Evolutionary conservation across 53 echinoderm and acorn worm genomes (phyloP).

Genomic region (Hippasteria phrygiana): DNA sequence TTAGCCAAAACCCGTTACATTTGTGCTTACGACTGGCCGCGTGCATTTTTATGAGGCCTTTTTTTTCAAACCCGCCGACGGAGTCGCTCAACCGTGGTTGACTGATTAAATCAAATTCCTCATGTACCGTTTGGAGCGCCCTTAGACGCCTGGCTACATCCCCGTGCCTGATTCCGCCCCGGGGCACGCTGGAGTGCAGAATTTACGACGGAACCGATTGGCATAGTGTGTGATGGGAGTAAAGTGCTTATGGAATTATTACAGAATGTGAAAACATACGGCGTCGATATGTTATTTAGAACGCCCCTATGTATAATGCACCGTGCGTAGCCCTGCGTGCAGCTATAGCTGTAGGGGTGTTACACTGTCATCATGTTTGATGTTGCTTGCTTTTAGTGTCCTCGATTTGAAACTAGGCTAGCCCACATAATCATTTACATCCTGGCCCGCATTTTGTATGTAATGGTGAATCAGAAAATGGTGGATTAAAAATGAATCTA

Average conservation of each 20-base stretch:
- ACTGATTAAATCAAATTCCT: neutral
- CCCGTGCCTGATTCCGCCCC: neutral
- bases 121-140: neutral
- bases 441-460: no score
- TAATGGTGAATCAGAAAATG: no score
- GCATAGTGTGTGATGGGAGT: neutral
- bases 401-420: no score
- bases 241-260: neutral
- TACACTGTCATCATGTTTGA: no score
- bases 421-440: no score
- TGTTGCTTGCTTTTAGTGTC: no score
- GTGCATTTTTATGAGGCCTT: neutral
- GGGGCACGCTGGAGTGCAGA: neutral
- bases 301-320: no score
- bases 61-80: neutral
- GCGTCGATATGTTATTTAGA: no score
- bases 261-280: neutral
- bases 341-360: no score
- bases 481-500: no score
- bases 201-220: slow-evolving; percentile 12
- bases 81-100: neutral
- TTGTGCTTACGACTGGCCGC: neutral
- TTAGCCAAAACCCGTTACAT: neutral
- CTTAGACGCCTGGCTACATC: neutral
- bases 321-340: no score